phyloP scores from a whole-genome alignment of 2,797 vertebrate species.

The Buceros bicornis region DNA sequence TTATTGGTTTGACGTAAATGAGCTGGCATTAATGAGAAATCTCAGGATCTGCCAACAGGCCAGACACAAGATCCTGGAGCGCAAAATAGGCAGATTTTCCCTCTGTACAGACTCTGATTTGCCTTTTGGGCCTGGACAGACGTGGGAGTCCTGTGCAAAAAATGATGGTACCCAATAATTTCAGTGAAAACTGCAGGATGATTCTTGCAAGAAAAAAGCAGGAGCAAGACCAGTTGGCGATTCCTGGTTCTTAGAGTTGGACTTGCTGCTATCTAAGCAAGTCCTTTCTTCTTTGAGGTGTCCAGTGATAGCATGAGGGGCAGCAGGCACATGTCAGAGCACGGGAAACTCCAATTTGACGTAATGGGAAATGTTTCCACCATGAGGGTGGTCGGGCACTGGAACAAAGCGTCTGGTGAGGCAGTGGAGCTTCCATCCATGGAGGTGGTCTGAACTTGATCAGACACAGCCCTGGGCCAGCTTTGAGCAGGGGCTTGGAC shows the following conservation, averaged over 20 bases:
- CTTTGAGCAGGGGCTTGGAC: neutral
- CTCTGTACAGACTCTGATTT: neutral
- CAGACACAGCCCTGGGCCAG: neutral
- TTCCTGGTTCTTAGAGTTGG: neutral
- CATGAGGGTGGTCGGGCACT: neutral
- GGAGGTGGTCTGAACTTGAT: neutral
- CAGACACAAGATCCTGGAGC: neutral
- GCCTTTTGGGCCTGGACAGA: neutral
- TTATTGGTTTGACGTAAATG: neutral
- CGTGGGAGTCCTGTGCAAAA: neutral
- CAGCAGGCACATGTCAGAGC: rapidly evolving
- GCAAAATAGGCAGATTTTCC: neutral
- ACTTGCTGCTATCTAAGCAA: neutral
- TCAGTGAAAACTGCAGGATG: neutral
- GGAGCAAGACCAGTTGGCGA: neutral
- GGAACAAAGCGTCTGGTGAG: neutral
- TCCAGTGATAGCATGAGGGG: rapidly evolving
- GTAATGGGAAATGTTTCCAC: neutral
- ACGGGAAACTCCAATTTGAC: neutral
- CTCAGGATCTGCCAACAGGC: neutral
- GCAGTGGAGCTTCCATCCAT: neutral
- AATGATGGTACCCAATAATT: neutral
- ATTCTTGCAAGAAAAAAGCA: neutral
- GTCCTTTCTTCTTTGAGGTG: neutral
- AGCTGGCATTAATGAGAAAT: neutral